phyloP scores from a whole-genome alignment of 1,140 invertebrate genomes.

The Zophobas morio region DNA sequence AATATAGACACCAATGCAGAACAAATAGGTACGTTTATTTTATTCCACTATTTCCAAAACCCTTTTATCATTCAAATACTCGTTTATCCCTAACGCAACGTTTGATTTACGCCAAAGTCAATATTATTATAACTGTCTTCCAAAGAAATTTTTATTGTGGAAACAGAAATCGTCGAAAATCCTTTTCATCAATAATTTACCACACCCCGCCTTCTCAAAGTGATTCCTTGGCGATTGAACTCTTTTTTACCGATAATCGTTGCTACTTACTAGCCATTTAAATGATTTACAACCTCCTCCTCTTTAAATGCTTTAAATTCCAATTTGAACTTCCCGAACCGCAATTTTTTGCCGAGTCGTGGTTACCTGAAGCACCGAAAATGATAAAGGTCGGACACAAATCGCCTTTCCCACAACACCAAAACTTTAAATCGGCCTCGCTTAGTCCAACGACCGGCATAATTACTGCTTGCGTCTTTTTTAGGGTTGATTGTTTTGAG shows the following conservation, averaged over 20 bases:
- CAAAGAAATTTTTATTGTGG: too few species aligned
- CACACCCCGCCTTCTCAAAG: neutral
- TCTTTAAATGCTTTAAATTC: neutral
- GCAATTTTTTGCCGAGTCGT: neutral
- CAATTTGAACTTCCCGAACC: neutral
- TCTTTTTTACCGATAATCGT: too few species aligned
- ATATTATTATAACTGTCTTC: too few species aligned
- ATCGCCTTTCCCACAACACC: neutral
- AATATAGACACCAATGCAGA: too few species aligned
- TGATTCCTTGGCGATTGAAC: neutral
- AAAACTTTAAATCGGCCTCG: neutral
- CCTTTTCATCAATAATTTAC: too few species aligned
- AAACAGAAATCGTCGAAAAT: too few species aligned
- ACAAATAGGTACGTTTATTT: too few species aligned
- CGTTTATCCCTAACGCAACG: too few species aligned
- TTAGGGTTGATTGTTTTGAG: constrained; percentile 4
- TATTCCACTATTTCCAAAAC: too few species aligned
- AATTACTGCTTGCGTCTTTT: constrained; percentile 16
- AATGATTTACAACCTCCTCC: neutral
- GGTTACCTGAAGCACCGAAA: neutral
- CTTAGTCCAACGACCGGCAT: constrained; percentile 1
- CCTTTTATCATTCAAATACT: too few species aligned
- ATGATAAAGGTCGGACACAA: neutral
- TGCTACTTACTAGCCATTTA: neutral
- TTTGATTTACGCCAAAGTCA: too few species aligned